phyloP scores from a whole-genome alignment of 2,113 vertebrate species.

The Megaptera novaeangliae region DNA sequence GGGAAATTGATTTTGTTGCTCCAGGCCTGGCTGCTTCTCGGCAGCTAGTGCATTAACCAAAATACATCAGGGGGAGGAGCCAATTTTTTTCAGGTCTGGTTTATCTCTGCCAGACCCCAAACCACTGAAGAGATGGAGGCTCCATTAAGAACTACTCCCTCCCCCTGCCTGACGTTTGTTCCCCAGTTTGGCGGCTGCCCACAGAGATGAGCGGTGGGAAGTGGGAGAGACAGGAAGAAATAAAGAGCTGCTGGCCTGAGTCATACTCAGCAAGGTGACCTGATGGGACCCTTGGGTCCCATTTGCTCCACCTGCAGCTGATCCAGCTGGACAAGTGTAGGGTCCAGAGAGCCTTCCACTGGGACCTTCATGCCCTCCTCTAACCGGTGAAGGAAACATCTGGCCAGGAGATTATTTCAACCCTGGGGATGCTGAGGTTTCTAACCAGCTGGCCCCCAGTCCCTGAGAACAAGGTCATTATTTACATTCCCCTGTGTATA shows the following conservation, averaged over 20 bases:
- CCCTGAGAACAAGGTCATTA: constrained; percentile 50
- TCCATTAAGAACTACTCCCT: constrained; percentile 54
- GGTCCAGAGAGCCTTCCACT: constrained; percentile 50
- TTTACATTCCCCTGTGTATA: constrained; percentile 50
- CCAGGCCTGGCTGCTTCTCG: neutral
- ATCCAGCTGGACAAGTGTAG: constrained; percentile 47
- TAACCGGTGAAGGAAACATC: constrained; percentile 64
- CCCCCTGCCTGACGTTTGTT: neutral
- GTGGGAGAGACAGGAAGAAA: constrained; percentile 73
- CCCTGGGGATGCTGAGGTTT: constrained; percentile 52
- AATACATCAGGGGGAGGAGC: constrained; percentile 29
- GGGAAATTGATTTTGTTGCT: constrained; percentile 33
- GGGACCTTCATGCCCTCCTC: constrained; percentile 45
- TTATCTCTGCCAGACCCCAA: constrained; percentile 56
- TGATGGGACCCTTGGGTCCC: constrained; percentile 63
- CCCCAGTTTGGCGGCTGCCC: neutral
- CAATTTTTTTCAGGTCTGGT: constrained; percentile 38
- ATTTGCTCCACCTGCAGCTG: constrained; percentile 64
- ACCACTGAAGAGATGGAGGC: constrained; percentile 60
- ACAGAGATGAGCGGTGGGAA: constrained; percentile 65
- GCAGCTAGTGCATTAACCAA: constrained; percentile 34
- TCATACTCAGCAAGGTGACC: constrained; percentile 73
- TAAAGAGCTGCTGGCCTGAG: constrained; percentile 66
- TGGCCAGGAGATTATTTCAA: constrained; percentile 66
- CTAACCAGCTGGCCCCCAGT: constrained; percentile 20